These are phyloP conservation scores for Rhadina sibilatrix DNA, from an alignment of 2,113 vertebrate species.

Conservation along the genomic window DNA sequence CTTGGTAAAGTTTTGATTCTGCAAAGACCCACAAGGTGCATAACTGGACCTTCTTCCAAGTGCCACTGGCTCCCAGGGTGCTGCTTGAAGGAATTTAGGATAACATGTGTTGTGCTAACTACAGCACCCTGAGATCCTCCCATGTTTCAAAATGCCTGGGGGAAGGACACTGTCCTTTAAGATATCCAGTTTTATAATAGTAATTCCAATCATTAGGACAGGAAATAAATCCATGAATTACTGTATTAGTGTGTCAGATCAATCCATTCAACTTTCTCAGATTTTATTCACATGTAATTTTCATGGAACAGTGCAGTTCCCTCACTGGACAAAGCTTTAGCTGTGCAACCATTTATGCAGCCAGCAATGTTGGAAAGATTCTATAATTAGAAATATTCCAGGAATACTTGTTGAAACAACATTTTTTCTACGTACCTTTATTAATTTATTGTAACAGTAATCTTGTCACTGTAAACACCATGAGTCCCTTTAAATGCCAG, in stretches of 20 bases:
- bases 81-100: not conserved
- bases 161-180: not conserved
- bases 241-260: not conserved
- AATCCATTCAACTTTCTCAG: not conserved
- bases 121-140: not conserved
- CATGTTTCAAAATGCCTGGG: not conserved
- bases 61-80: not conserved
- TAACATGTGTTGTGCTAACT: not conserved
- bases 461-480: not conserved
- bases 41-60: not conserved
- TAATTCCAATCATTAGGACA: not conserved
- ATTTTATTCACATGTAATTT: not conserved
- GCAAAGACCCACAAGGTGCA: not conserved
- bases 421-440: not conserved
- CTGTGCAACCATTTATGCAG: not conserved
- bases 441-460: not conserved
- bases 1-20: not conserved
- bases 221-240: not conserved
- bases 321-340: not conserved
- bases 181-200: not conserved
- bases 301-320: not conserved
- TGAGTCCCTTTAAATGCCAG: not conserved
- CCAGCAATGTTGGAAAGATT: not conserved
- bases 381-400: slow-evolving; percentile 12
- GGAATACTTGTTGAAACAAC: not conserved